Base-by-base conservation (phyloP, 1,140 invertebrate species). In the Uloborus diversus region DNA sequence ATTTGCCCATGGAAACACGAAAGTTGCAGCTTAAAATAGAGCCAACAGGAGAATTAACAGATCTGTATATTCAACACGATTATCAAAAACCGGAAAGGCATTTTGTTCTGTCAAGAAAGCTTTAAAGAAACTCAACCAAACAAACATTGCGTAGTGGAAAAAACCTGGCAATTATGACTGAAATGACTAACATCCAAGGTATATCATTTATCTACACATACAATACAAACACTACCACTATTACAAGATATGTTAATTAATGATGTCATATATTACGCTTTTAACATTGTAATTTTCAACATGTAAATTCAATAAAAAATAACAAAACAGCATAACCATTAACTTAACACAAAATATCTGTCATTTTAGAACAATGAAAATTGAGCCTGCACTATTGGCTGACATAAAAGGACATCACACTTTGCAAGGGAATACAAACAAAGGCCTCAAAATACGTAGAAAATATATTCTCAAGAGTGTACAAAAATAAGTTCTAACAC, bases 351-450 rank as follows among this genome's bases (percentile, higher is more conserved):
- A 79, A 79, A 79, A 76, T 56, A 69, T 69, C 64, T 79, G 76
- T 79, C 76, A 79, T 79, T 79, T 61, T 53, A 79, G 76, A 79
- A 79, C 76, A 69, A 68, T 79, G 65, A 79, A 79, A 79, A 79
- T 79, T 79, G 76, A 79, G 64, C 76, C 65, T 69, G 65, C 64
- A 79, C 64, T 59, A 42, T 17, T 25, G 64, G 53, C 64, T 69
- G 76, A 69, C 76, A 79, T 69, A 73, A 27, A 65, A 32, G 49
- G 51, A 9, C 49, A 14, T 51, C 51, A 27, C 35, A 23, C 35
- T 68, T 23, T 69, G 64, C 32, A 79, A 51, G 49, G 47, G 56
- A 42, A 42, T 61, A 69, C 76, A 79, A 68, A 69, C 49, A 32
- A 28, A 59, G 64, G 76, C 64, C 76, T 59, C 27, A 79, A 79